Conservation (phyloP, 2,113 vertebrate species). For the Coracopsis vasa region DNA sequence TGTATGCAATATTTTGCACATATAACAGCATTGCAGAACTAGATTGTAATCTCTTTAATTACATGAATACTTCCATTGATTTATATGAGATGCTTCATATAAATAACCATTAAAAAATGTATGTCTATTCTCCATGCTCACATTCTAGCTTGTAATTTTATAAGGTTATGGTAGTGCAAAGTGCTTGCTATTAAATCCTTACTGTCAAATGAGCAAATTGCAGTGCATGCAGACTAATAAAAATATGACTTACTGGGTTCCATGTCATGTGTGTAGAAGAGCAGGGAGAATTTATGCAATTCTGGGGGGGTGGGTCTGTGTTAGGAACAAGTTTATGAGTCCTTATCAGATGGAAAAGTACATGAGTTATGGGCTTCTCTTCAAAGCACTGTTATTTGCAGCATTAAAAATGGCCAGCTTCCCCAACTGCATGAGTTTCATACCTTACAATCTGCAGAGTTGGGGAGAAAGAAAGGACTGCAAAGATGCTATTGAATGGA, state of each 20-base stretch:
- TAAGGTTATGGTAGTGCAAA: background rate
- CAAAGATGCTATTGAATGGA: background rate
- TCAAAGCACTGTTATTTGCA: background rate
- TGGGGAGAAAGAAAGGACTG: background rate
- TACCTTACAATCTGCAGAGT: rapidly evolving
- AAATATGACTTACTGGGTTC: background rate
- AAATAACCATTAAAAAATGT: background rate
- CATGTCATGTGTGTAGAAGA: background rate
- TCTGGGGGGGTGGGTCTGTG: background rate
- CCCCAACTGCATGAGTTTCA: background rate
- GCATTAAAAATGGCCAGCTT: background rate
- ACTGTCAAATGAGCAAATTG: slow-evolving; percentile 3
- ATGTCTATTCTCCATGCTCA: background rate
- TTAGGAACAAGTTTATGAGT: background rate
- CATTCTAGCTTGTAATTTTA: background rate
- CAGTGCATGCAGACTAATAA: background rate
- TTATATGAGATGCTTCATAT: background rate
- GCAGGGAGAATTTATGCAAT: background rate
- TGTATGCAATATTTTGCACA: background rate
- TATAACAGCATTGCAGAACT: background rate
- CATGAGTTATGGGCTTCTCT: background rate
- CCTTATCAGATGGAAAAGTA: background rate
- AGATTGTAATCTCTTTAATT: background rate
- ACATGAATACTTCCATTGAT: background rate
- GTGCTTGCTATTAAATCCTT: slow-evolving; percentile 10